Conservation (phyloP, 2,797 vertebrate species). For the Pipistrellus pygmaeus region DNA sequence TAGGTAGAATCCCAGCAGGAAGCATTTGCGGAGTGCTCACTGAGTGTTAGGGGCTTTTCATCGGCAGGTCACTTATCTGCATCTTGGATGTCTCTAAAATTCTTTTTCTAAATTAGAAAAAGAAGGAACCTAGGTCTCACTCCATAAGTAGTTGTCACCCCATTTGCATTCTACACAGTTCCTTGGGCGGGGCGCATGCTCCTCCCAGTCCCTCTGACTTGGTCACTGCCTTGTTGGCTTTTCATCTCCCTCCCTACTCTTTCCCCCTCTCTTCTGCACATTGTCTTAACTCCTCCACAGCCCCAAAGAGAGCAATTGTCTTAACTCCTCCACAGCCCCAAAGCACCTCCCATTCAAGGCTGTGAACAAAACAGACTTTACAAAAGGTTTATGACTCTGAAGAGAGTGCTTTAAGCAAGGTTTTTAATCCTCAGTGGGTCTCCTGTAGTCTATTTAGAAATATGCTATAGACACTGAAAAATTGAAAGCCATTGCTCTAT, state of each 20-base stretch:
- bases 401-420: neutral
- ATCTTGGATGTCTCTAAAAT: neutral
- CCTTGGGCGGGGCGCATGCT: neutral
- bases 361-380: constrained; percentile 10
- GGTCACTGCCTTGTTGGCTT: neutral
- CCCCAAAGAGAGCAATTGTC: neutral
- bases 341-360: neutral
- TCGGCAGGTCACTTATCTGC: neutral
- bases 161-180: neutral
- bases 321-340: neutral
- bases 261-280: neutral
- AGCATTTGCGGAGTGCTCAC: neutral
- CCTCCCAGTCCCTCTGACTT: neutral
- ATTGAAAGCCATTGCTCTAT: neutral
- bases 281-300: neutral
- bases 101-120: neutral
- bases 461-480: neutral
- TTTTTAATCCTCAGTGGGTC: constrained; percentile 12
- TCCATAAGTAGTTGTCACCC: neutral
- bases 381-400: neutral
- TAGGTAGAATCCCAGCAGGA: neutral
- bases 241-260: neutral
- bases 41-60: neutral
- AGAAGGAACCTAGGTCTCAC: neutral
- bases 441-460: neutral